These are phyloP conservation scores for Lycocorax pyrrhopterus DNA, from an alignment of 2,113 vertebrate genomes.

Conservation along the genomic window DNA sequence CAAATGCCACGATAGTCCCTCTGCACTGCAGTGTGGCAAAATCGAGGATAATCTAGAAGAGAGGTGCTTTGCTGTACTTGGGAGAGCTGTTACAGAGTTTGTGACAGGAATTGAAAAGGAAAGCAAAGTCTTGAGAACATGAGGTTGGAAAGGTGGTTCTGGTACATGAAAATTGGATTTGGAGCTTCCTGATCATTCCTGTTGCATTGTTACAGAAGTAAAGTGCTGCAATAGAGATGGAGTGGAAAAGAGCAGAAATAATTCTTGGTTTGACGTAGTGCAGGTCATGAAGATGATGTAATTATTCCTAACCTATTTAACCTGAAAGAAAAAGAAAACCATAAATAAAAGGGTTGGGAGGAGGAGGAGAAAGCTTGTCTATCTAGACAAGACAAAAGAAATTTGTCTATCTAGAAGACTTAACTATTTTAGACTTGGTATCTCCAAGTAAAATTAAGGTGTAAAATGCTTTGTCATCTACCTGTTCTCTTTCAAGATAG, in stretches of 20 bases:
- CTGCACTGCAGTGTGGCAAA: not conserved
- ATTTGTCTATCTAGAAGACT: not conserved
- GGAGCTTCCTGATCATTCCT: not conserved
- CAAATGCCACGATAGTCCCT: not conserved
- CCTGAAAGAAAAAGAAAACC: not conserved
- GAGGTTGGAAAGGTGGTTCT: not conserved
- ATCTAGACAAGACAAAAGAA: not conserved
- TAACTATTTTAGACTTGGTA: not conserved
- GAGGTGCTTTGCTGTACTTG: not conserved
- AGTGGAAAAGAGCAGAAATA: not conserved
- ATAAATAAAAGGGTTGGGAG: not conserved
- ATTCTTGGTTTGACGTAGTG: not conserved
- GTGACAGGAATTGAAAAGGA: not conserved
- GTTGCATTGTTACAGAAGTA: not conserved
- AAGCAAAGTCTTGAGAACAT: not conserved
- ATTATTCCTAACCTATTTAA: conserved; percentile 25
- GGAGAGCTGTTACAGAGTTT: not conserved
- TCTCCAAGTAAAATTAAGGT: not conserved
- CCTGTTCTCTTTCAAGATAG: not conserved
- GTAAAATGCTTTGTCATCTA: not conserved
- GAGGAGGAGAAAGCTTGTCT: not conserved
- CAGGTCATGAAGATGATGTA: not conserved
- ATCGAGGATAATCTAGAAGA: not conserved
- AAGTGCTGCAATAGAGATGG: not conserved
- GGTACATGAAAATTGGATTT: not conserved